Evolutionary conservation across 2,797 vertebrate species (phyloP).

Genomic region (Liparis tanakae): DNA sequence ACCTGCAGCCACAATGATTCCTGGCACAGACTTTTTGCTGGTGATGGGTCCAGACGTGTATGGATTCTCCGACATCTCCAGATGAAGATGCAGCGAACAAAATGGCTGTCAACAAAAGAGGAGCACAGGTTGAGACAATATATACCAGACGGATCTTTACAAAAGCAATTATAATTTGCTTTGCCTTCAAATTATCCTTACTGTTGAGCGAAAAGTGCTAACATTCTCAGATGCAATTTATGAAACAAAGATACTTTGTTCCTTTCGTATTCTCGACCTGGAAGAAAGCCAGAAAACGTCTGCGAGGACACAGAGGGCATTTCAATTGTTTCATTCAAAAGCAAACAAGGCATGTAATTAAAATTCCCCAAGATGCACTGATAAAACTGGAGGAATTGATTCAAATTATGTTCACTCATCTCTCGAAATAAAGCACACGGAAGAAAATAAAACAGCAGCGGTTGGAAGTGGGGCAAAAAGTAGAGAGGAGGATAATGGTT

Average conservation of each 20-base stretch:
- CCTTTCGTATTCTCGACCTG: constrained; percentile 45
- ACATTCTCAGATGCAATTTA: constrained; percentile 68
- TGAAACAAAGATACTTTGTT: constrained; percentile 71
- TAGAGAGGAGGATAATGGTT: constrained; percentile 51
- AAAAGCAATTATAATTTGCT: constrained; percentile 62
- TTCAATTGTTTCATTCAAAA: constrained; percentile 74
- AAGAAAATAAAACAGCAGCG: constrained; percentile 70
- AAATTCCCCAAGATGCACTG: constrained; percentile 79
- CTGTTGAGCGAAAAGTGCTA: constrained; percentile 58
- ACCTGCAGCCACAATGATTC: constrained; percentile 96
- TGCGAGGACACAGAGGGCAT: constrained; percentile 77
- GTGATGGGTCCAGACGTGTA: constrained; percentile 95
- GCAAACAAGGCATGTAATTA: constrained; percentile 84
- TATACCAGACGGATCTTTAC: constrained; percentile 58
- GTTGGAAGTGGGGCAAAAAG: constrained; percentile 42
- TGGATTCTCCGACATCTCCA: constrained; percentile 95
- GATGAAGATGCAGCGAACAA: constrained; percentile 94
- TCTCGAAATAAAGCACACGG: constrained; percentile 61
- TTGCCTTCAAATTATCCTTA: constrained; percentile 59
- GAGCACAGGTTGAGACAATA: constrained; percentile 55
- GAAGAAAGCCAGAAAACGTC: constrained; percentile 60
- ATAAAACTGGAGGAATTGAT: constrained; percentile 82
- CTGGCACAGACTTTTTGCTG: constrained; percentile 92
- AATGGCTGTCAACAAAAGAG: constrained; percentile 86
- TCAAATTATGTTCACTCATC: constrained; percentile 81